Conservation (phyloP, 2,797 vertebrate genomes). For the Acrossocheilus wenchowensis region DNA sequence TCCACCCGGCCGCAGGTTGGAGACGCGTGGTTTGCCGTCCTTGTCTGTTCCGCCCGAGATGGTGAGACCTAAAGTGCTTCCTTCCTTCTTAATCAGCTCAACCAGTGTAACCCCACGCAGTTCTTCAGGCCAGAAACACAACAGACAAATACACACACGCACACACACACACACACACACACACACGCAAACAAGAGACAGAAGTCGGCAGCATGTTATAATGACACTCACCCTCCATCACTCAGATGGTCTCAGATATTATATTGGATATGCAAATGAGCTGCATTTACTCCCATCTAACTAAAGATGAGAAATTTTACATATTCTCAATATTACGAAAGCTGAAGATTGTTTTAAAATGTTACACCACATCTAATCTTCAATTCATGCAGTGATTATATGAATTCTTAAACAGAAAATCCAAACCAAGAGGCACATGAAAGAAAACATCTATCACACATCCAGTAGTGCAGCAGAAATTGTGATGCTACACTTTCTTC, state of each 20-base stretch:
- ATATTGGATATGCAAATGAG: not conserved
- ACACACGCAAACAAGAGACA: slow-evolving; percentile 45
- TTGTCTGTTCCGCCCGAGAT: slow-evolving; percentile 97
- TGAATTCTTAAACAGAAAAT: slow-evolving; percentile 19
- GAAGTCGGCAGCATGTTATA: not conserved
- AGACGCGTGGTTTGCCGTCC: slow-evolving; percentile 94
- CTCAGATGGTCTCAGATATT: not conserved
- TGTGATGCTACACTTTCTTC: not conserved
- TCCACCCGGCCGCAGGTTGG: slow-evolving; percentile 91
- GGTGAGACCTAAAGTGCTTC: slow-evolving; percentile 94
- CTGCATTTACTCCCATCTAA: not conserved
- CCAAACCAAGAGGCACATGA: slow-evolving; percentile 7
- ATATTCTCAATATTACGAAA: not conserved
- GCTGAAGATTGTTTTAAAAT: not conserved
- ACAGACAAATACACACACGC: slow-evolving; percentile 42
- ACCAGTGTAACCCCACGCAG: slow-evolving; percentile 92
- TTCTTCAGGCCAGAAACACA: slow-evolving; percentile 85
- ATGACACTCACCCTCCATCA: not conserved
- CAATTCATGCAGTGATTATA: not conserved
- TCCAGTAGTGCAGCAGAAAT: slow-evolving; percentile 19
- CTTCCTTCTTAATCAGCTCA: slow-evolving; percentile 96
- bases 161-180: slow-evolving; percentile 59
- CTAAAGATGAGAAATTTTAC: not conserved
- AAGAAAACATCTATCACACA: slow-evolving; percentile 6
- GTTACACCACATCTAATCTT: not conserved